Conservation (phyloP, 2,797 vertebrate species). For the Coendou prehensilis region DNA sequence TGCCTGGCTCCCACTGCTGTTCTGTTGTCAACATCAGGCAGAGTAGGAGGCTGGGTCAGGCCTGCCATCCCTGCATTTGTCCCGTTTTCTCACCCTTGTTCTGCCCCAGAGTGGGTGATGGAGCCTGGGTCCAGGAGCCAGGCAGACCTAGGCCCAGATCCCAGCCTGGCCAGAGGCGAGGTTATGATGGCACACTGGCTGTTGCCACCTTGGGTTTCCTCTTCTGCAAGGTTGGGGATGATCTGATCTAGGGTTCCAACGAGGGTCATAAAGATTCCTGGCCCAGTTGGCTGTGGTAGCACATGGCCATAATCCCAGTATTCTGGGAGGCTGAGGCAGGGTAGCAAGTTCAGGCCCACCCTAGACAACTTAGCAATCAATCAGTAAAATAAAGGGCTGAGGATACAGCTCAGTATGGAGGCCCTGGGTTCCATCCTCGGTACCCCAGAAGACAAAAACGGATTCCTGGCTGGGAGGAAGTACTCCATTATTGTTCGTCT, state of each 20-base stretch:
- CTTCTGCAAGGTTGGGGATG: background rate
- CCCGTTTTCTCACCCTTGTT: background rate
- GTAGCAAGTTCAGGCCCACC: background rate
- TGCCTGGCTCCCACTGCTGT: background rate
- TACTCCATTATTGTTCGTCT: background rate
- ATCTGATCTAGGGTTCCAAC: background rate
- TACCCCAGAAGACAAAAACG: background rate
- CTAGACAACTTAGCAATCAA: background rate
- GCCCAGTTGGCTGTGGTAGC: background rate
- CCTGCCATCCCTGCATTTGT: background rate
- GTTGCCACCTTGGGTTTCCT: background rate
- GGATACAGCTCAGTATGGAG: background rate
- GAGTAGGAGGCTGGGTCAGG: background rate
- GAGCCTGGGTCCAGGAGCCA: background rate
- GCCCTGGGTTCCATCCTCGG: background rate
- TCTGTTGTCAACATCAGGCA: background rate
- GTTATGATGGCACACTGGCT: background rate
- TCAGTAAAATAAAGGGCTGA: background rate
- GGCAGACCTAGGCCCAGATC: background rate
- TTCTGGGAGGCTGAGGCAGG: background rate
- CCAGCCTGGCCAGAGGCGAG: background rate
- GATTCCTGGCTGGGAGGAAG: fast-evolving
- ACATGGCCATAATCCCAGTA: background rate
- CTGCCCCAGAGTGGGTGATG: background rate
- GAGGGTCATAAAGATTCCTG: background rate